Evolutionary conservation across 2,888 invertebrate genomes (phyloP), one percentile per base, ranked within the genome.

Genomic region (Oegoconia quadripuncta): DNA sequence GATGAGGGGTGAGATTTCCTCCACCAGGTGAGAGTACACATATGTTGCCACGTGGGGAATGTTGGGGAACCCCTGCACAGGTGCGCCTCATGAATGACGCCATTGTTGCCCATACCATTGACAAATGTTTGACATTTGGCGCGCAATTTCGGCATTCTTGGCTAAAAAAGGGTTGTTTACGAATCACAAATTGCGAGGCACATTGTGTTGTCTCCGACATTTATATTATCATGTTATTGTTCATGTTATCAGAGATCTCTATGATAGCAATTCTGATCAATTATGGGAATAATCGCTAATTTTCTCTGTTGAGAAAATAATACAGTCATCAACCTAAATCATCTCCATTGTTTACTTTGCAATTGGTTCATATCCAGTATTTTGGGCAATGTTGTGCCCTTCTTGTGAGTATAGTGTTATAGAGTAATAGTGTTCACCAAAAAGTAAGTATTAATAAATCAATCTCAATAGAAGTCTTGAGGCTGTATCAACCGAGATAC

Each of bases 1-100:
- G 62, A 55, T 57, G 73, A 77, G 80, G 82, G 83, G 84, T 65
- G 74, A 79, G 77, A 74, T 74, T 73, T 71, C 68, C 64, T 73
- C 59, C 43, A 59, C 80, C 86, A 83, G 83, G 84, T 82, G 83
- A 83, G 33, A 65, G 71, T 61, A 60, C 60, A 64, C 77, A 78
- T 77, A 76, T 78, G 78, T 67, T 66, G 74, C 77, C 77, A 81
- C 83, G 81, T 80, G 77, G 69, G 60, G 38, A 27, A 18, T 16
- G 25, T 7, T 13, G 38, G 34, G 38, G 34, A 31, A 39, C 74
- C 83, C 81, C 75, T 67, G 59, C 74, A 83, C 86, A 86, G 87
- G 86, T 86, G 86, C 69, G 66, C 46, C 6, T 46, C 47, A 58
- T 80, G 71, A 82, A 81, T 80, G 80, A 67, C 51, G 50, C 59